Evolutionary conservation across 2,888 invertebrate species (phyloP), one percentile per base, ranked within the genome.

Genomic region (Bellardia pandia): DNA sequence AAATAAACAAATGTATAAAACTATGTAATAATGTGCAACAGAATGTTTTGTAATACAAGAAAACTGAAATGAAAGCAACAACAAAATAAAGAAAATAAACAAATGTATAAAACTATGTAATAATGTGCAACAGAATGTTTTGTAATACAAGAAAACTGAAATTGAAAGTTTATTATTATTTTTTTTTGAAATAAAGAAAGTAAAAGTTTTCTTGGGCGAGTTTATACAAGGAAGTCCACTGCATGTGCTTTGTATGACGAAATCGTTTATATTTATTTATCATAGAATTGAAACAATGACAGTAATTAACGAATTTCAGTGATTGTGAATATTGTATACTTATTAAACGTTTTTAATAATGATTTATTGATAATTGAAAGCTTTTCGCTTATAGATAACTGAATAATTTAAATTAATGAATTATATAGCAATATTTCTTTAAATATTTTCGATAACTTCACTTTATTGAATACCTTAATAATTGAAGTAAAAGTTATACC

Each of bases 41-140:
- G 87, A 87, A 87, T 87, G 71, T 85, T 87, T 87, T 78, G 87
- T 82, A 87, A 87, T 75, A 77, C 9, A 75, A 81, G 42, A 48
- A 69, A 81, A 78, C 64, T 82, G 60, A 85, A 87, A 85, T 77
- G 69, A 58, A 87, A 84, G 14, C 58, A 72, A n/a, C 60, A 76
- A n/a, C 8, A 42, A n/a, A 1, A 71, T 9, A 37, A 37, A 71
- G 30, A 33, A 40, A 53, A 51, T 62, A 60, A 78, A 72, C 51
- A 79, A 62, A 51, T 40, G 33, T 40, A 53, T 42, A 42, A 60
- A 60, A 78, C 48, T 69, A 68, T 74, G 71, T 84, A 85, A 75
- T 82, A 53, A 16, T 74, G 16, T 69, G 51, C 74, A 77, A 78
- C 81, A 87, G 87, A 87, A 87, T 87, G 71, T 85, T 87, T 87